Evolutionary conservation across 2,797 vertebrate genomes (phyloP).

Genomic region (Fringilla coelebs): DNA sequence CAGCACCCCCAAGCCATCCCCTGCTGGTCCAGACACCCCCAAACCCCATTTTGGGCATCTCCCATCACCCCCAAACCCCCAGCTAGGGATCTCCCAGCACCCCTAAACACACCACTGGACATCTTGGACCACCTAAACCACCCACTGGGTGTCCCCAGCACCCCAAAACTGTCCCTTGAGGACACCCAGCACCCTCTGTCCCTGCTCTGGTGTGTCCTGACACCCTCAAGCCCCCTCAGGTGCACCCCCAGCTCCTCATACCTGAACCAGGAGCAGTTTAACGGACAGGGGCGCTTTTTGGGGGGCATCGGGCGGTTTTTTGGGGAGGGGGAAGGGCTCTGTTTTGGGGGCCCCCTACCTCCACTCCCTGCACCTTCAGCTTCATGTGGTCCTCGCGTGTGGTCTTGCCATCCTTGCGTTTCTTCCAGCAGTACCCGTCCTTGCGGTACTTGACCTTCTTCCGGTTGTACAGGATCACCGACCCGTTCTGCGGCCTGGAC

Average conservation of each 20-base stretch:
- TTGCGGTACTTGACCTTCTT: constrained; percentile 90
- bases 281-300: rapidly evolving
- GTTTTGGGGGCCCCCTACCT: neutral
- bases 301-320: rapidly evolving
- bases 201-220: rapidly evolving
- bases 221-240: no score
- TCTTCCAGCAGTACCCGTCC: constrained; percentile 65
- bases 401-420: neutral
- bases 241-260: neutral
- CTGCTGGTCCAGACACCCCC: neutral
- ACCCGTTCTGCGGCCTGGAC: neutral
- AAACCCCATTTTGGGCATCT: no score
- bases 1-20: no score
- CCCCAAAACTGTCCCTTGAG: neutral
- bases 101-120: no score
- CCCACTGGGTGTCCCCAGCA: neutral
- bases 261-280: rapidly evolving
- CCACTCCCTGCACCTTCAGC: neutral
- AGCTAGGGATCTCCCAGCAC: no score
- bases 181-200: neutral
- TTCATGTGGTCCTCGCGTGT: neutral
- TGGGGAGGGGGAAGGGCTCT: rapidly evolving
- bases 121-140: neutral
- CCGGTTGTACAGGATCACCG: constrained; percentile 57
- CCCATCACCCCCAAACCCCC: neutral